These are phyloP conservation scores for Stenchaetothrips biformis DNA, from an alignment of 2,888 invertebrate genomes.

Conservation along the genomic window DNA sequence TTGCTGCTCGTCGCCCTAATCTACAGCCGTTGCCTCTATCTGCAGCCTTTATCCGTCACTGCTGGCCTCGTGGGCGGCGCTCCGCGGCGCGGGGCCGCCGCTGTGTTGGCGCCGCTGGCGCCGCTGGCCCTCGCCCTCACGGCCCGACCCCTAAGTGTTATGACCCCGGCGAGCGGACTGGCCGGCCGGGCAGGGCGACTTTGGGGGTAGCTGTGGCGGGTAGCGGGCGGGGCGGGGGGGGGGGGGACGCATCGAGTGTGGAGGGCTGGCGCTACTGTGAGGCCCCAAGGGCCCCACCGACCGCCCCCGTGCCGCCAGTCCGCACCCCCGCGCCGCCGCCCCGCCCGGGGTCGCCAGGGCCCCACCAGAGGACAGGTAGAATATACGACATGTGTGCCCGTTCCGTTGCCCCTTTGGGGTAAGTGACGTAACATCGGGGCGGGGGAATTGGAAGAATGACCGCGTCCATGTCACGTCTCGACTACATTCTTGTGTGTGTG, in stretches of 20 bases:
- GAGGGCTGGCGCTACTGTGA: not conserved
- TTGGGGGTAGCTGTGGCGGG: not conserved
- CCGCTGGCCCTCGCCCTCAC: not conserved
- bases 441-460: too few species aligned
- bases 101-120: not conserved
- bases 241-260: too few species aligned
- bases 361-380: slow-evolving; percentile 3
- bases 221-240: too few species aligned
- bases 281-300: not conserved
- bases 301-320: not conserved
- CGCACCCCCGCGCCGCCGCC: not conserved
- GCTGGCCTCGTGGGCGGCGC: not conserved
- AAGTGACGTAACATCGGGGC: not conserved
- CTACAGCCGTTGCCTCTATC: not conserved
- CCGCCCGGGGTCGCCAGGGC: not conserved
- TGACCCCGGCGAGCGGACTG: not conserved
- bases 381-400: slow-evolving; percentile 20
- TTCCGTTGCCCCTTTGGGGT: too few species aligned
- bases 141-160: not conserved
- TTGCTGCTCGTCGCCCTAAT: not conserved
- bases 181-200: not conserved
- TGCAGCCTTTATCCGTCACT: not conserved
- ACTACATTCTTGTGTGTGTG: not conserved
- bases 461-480: not conserved
- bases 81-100: not conserved